Conservation (phyloP, 2,888 invertebrate species). For the Ormyrus thymus region DNA sequence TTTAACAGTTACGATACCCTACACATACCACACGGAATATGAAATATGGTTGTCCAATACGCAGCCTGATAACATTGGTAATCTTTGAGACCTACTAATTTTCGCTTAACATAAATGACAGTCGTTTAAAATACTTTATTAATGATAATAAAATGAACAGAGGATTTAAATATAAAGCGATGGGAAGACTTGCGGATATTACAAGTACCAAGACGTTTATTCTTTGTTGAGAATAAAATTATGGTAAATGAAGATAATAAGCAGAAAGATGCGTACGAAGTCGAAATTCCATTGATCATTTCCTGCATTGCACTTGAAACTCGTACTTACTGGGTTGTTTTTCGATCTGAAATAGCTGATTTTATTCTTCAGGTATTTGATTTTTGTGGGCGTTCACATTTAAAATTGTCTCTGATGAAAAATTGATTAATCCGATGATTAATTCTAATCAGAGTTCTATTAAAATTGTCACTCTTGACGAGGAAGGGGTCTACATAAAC, state of each 20-base stretch:
- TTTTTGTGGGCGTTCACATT: too few species aligned
- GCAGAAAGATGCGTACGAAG: conserved; percentile 8
- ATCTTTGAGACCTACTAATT: conserved; percentile 58
- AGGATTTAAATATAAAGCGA: conserved; percentile 58
- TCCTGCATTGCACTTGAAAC: conserved; percentile 62
- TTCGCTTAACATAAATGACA: not conserved
- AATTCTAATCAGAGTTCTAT: too few species aligned
- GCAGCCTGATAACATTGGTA: conserved; percentile 58
- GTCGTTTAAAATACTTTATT: not conserved
- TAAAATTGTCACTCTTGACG: too few species aligned
- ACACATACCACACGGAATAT: conserved; percentile 60
- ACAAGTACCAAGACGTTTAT: conserved; percentile 67
- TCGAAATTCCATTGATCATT: conserved; percentile 60
- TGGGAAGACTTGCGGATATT: conserved; percentile 64
- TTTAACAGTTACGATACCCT: conserved; percentile 62
- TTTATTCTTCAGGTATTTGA: conserved; percentile 65
- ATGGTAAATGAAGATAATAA: conserved; percentile 48
- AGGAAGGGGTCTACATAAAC: too few species aligned
- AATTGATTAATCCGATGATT: too few species aligned
- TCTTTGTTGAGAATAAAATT: conserved; percentile 61
- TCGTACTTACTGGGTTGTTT: conserved; percentile 65
- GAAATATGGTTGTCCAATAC: conserved; percentile 64
- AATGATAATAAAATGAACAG: conserved; percentile 53
- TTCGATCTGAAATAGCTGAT: conserved; percentile 66
- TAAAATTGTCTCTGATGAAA: too few species aligned